These are phyloP conservation scores for Stenodema calcarata DNA, from an alignment of 2,888 invertebrate species.

Conservation along the genomic window DNA sequence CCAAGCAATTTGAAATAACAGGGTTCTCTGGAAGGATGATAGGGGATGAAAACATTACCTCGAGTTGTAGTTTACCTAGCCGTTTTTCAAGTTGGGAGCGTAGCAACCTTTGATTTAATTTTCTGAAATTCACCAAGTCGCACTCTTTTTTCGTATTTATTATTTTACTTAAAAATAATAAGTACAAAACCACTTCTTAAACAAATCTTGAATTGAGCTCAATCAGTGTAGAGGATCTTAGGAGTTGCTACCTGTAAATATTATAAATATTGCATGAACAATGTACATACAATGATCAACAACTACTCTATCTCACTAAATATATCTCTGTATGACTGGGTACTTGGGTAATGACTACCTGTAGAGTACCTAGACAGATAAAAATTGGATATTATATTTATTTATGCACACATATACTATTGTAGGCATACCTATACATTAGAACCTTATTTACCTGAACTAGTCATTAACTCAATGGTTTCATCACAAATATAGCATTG, in stretches of 20 bases:
- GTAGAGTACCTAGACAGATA: not conserved
- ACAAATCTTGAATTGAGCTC: slow-evolving; percentile 14
- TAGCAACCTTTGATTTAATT: not conserved
- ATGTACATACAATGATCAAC: slow-evolving; percentile 23
- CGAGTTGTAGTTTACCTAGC: no score
- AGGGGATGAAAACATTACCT: no score
- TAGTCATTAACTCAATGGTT: slow-evolving; percentile 35
- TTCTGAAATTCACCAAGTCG: not conserved
- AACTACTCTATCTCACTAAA: slow-evolving; percentile 23
- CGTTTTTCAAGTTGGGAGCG: not conserved
- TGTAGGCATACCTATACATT: slow-evolving; percentile 16
- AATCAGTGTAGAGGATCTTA: slow-evolving; percentile 8
- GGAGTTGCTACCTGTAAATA: slow-evolving; percentile 32
- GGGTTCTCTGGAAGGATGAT: no score
- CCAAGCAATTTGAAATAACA: no score
- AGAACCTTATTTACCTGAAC: slow-evolving; percentile 35
- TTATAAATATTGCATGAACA: slow-evolving; percentile 27
- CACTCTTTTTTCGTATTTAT: not conserved
- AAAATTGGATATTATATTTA: slow-evolving; percentile 14
- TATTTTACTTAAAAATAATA: not conserved
- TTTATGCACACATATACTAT: slow-evolving; percentile 15
- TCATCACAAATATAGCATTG: slow-evolving; percentile 10
- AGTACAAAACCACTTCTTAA: not conserved
- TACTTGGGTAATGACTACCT: not conserved
- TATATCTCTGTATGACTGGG: not conserved